Evolutionary conservation across 2,888 invertebrate species (phyloP).

Genomic region (Physocephala rufipes): DNA sequence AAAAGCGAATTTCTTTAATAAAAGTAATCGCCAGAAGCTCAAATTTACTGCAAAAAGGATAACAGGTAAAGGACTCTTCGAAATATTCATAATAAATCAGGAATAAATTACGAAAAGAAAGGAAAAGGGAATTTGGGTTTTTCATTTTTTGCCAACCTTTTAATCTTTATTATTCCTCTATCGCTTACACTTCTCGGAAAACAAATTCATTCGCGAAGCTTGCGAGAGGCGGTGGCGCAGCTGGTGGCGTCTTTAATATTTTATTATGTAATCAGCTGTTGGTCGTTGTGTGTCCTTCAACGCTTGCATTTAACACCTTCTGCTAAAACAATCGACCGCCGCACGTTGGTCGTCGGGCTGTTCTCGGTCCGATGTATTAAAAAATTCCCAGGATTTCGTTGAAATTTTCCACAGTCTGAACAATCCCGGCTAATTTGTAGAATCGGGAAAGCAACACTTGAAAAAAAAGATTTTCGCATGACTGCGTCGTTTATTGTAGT

Average conservation of each 20-base stretch:
- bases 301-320: too few species aligned
- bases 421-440: constrained; percentile 1
- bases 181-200: too few species aligned
- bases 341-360: neutral
- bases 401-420: neutral
- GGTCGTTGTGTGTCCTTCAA: constrained; percentile 4
- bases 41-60: neutral
- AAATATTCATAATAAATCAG: neutral
- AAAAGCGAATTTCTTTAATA: neutral
- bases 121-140: neutral
- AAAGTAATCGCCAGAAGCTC: neutral
- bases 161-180: neutral
- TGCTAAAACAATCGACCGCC: too few species aligned
- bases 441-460: neutral
- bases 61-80: constrained; percentile 10
- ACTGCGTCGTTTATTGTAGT: neutral
- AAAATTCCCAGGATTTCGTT: neutral
- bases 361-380: neutral
- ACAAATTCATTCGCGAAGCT: neutral
- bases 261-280: constrained; percentile 45
- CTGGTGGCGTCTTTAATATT: constrained; percentile 22
- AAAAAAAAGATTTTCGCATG: neutral
- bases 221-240: neutral
- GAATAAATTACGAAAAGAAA: too few species aligned
- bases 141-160: too few species aligned